Evolutionary conservation across 2,797 vertebrate genomes (phyloP).

Genomic region (Pelodytes ibericus): DNA sequence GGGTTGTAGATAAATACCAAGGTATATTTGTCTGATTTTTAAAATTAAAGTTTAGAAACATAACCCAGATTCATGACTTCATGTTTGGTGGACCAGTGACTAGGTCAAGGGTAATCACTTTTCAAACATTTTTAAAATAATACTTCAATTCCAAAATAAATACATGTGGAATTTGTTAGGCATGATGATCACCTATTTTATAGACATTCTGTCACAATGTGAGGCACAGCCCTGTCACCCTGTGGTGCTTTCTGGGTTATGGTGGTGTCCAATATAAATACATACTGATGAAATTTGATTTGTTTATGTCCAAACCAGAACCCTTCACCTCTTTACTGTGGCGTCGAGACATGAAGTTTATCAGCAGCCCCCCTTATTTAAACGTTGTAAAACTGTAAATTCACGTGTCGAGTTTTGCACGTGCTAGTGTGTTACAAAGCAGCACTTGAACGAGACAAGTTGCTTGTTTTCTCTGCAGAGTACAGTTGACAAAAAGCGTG

Average conservation of each 20-base stretch:
- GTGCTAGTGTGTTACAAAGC: slow-evolving; percentile 70
- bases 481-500: slow-evolving; percentile 94
- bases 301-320: slow-evolving; percentile 1
- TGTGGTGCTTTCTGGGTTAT: not conserved
- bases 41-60: slow-evolving; percentile 54
- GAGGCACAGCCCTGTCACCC: too few species aligned
- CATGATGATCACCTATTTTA: too few species aligned
- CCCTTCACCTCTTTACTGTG: slow-evolving; percentile 54
- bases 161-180: not conserved
- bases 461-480: slow-evolving; percentile 99
- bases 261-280: not conserved
- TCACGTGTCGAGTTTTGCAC: slow-evolving; percentile 57
- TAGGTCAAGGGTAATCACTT: slow-evolving; percentile 59
- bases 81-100: slow-evolving; percentile 59
- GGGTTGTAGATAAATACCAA: slow-evolving; percentile 16
- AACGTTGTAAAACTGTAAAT: slow-evolving; percentile 17
- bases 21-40: slow-evolving; percentile 17
- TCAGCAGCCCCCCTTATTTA: slow-evolving; percentile 26
- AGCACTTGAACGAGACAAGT: slow-evolving; percentile 89
- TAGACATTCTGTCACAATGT: too few species aligned
- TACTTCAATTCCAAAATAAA: not conserved
- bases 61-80: slow-evolving; percentile 43
- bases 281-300: slow-evolving; percentile 1
- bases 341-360: slow-evolving; percentile 54
- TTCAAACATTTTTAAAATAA: not conserved